Base-by-base conservation (phyloP, 2,888 invertebrate species). In the Acrocyrtus sp. region DNA sequence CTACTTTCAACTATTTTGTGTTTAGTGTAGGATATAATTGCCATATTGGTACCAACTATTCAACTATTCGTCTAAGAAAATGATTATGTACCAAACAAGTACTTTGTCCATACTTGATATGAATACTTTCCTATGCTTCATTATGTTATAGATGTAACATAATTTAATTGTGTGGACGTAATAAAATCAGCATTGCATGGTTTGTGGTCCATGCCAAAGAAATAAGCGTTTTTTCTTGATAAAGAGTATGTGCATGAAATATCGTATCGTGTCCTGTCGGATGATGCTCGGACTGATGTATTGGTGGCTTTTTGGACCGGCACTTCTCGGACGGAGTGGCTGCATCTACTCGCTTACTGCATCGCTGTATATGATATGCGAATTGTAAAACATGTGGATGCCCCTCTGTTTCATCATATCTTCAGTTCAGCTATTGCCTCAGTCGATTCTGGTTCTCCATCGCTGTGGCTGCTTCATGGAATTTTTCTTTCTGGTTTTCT, bases 271-370 rank as follows among this genome's bases (percentile, higher is more conserved):
- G 56, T 41, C 50, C 50, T n/a, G 57, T 66, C 66, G 66, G 66
- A 43, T 34, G 26, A 57, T 54, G 26, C 19, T 66, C 50, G 50
- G 57, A 39, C 50, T 41, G 43, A 39, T 63, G 24, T 57, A 47
- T 27, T 50, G n/a, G 50, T 29, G 21, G 48, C 22, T 58, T 27
- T 57, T n/a, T 57, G 57, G 43, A 57, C 66, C 66, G 66, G 66
- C 66, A 57, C 57, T 39, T 66, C 66, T 57, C 66, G 54, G 65
- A 57, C 57, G 57, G 27, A 66, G 50, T 41, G 10, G 39, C 21
- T 47, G 17, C 17, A n/a, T 12, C 27, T 54, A 29, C 26, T 15
- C n/a, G 51, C 51, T 12, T 5, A 43, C 8, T 10, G n/a, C 12
- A 43, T 17, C 8, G 17, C 19, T 26, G 3, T 45, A 27, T 27